phyloP scores from a whole-genome alignment of 2,797 vertebrate species.

The Melanogrammus aeglefinus region DNA sequence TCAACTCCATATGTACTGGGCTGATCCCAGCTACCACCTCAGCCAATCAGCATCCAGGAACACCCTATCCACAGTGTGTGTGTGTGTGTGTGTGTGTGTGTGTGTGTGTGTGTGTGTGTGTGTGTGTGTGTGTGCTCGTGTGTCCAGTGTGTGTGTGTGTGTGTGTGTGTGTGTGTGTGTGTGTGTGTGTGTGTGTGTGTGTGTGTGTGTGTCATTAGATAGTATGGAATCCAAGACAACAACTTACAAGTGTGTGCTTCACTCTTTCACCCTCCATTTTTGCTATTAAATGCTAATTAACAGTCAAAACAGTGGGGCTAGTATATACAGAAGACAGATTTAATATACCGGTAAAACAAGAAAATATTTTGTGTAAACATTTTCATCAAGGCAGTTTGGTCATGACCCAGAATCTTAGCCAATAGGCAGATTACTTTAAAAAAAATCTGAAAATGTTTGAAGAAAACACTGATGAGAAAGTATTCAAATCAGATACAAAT shows the following conservation, averaged over 20 bases:
- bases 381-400: conserved; percentile 16
- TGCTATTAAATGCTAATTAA: not conserved
- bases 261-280: not conserved
- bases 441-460: not conserved
- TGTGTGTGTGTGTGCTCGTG: not conserved
- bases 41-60: not conserved
- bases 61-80: conserved; percentile 10
- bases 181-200: not conserved
- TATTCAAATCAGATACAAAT: too few species aligned
- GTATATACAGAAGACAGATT: not conserved
- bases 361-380: not conserved
- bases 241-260: not conserved
- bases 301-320: not conserved
- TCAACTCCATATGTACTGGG: conserved; percentile 56
- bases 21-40: conserved; percentile 33
- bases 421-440: not conserved
- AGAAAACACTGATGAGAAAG: not conserved
- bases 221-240: not conserved
- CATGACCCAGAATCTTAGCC: conserved; percentile 7
- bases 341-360: not conserved
- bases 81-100: not conserved
- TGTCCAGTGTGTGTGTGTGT: not conserved
- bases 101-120: not conserved
- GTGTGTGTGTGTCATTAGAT: not conserved
- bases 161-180: not conserved